These are phyloP conservation scores for Spinus pinus DNA, from an alignment of 2,797 vertebrate genomes.

Conservation along the genomic window DNA sequence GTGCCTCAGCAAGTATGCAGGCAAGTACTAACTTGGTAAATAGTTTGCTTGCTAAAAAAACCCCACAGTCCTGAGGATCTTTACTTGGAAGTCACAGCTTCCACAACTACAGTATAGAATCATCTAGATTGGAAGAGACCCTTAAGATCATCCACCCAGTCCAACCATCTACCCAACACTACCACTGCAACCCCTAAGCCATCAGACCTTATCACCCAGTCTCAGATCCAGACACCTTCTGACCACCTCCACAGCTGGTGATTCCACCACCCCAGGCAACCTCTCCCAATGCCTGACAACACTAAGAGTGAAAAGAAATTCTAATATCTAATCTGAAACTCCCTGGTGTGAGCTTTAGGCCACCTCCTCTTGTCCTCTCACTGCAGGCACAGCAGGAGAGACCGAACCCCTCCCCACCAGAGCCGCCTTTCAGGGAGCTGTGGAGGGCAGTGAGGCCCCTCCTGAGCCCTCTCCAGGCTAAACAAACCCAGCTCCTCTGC, in stretches of 20 bases:
- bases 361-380: background rate
- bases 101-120: background rate
- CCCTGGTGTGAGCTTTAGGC: background rate
- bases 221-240: background rate
- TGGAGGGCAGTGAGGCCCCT: background rate
- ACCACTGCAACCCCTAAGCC: background rate
- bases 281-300: background rate
- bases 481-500: background rate
- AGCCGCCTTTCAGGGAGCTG: background rate
- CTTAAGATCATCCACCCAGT: background rate
- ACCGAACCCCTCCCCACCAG: accelerated
- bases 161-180: background rate
- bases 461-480: background rate
- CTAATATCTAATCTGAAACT: accelerated
- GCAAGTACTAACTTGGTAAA: background rate
- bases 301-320: no score
- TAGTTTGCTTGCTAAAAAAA: background rate
- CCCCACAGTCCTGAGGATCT: background rate
- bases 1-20: accelerated
- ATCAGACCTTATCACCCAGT: background rate
- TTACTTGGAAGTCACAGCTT: background rate
- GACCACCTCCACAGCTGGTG: background rate
- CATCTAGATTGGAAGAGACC: background rate
- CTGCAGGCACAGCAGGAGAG: background rate
- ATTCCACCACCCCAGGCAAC: background rate